phyloP scores from a whole-genome alignment of 2,888 invertebrate species.

The Erynnis tages region DNA sequence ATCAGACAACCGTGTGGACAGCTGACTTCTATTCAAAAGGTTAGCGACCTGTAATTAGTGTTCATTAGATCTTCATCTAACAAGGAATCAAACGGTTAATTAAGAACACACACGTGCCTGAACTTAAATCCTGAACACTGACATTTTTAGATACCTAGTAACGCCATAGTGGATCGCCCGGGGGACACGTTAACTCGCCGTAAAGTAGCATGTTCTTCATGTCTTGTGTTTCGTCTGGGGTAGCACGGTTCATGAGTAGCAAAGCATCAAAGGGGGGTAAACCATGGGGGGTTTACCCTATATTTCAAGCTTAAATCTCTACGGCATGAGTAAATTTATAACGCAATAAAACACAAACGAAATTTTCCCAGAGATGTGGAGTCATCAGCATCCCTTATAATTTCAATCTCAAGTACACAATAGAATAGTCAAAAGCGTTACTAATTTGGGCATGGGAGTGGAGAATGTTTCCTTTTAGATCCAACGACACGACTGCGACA shows the following conservation, averaged over 20 bases:
- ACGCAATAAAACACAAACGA: not conserved
- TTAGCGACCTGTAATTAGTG: not conserved
- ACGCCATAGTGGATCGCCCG: too few relatives aligned
- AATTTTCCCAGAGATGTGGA: constrained; percentile 15
- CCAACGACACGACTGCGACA: constrained; percentile 29
- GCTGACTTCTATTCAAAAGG: constrained; percentile 1
- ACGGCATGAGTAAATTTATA: not conserved
- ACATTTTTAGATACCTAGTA: too few relatives aligned
- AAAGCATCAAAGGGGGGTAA: too few relatives aligned
- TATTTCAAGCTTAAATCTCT: not conserved
- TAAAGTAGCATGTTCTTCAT: too few relatives aligned
- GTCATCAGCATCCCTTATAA: constrained; percentile 38
- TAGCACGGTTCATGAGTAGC: too few relatives aligned
- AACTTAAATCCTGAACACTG: too few relatives aligned
- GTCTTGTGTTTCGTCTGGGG: too few relatives aligned
- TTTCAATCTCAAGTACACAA: constrained; percentile 40
- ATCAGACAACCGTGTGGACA: not conserved
- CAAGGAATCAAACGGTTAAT: not conserved
- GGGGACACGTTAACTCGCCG: too few relatives aligned
- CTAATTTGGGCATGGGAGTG: constrained; percentile 40
- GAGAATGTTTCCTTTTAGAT: constrained; percentile 23
- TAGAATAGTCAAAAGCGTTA: constrained; percentile 39
- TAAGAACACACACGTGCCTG: not conserved
- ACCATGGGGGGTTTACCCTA: too few relatives aligned
- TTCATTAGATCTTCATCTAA: constrained; percentile 1